Percentiles rank a stretch among this genome's conserved stretches.
These are phyloP conservation scores for Zhengitettix transpicula DNA, from an alignment of 2,888 invertebrate genomes.

Conservation along the genomic window DNA sequence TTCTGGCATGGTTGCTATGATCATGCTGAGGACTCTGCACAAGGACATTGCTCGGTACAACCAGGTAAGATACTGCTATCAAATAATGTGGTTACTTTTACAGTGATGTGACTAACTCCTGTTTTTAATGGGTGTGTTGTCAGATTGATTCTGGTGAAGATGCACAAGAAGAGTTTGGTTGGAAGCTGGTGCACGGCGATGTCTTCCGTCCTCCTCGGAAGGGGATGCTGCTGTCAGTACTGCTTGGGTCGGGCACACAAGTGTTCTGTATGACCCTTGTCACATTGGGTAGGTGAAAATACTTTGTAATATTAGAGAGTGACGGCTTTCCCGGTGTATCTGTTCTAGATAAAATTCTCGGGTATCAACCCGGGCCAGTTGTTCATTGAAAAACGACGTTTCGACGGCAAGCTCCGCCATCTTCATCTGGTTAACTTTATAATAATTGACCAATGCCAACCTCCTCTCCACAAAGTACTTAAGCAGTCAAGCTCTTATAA, in stretches of 20 bases:
- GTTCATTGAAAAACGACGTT: too few species aligned
- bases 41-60: conserved; percentile 98
- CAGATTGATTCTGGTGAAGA: conserved; percentile 36
- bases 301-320: too few species aligned
- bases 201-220: conserved; percentile 92
- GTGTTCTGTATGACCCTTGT: conserved; percentile 91
- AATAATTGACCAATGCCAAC: too few species aligned
- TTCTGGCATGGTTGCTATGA: conserved; percentile 99
- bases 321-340: too few species aligned
- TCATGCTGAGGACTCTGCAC: conserved; percentile 86
- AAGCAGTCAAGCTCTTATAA: too few species aligned
- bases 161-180: conserved; percentile 93
- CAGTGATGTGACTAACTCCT: background rate
- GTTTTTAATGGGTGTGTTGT: background rate
- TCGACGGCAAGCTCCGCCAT: too few species aligned
- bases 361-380: too few species aligned
- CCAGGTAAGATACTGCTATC: conserved; percentile 37
- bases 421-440: too few species aligned
- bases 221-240: conserved; percentile 89
- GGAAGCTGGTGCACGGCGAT: conserved; percentile 98
- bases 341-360: too few species aligned
- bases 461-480: too few species aligned
- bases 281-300: conserved; percentile 45
- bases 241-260: conserved; percentile 93
- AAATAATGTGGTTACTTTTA: background rate